Evolutionary conservation across 2,797 vertebrate genomes (phyloP).

Genomic region (Mareca strepera): DNA sequence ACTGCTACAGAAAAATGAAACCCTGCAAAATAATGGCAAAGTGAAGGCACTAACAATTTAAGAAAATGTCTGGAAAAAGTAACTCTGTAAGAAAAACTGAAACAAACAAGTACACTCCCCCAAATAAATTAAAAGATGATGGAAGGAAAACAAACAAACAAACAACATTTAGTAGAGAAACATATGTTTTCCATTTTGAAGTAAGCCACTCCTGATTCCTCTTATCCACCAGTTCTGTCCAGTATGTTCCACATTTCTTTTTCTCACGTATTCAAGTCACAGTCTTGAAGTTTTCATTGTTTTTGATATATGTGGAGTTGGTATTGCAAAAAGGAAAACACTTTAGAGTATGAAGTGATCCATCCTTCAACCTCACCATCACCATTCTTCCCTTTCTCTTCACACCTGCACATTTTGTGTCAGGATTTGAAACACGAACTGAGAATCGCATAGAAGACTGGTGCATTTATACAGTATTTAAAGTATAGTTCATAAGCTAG

Average conservation of each 20-base stretch:
- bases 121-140: not conserved
- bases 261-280: not conserved
- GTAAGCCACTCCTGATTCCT: not conserved
- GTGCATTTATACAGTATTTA: not conserved
- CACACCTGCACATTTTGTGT: fast-evolving
- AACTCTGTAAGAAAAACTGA: not conserved
- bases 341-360: not conserved
- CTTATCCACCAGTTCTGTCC: not conserved
- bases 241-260: not conserved
- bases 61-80: fast-evolving
- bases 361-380: not conserved
- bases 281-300: fast-evolving
- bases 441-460: fast-evolving
- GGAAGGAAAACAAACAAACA: fast-evolving
- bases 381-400: not conserved
- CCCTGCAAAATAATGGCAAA: not conserved
- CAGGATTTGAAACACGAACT: not conserved
- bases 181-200: not conserved
- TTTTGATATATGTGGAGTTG: not conserved
- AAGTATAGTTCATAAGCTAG: fast-evolving
- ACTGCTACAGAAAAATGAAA: not conserved
- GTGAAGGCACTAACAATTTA: not conserved
- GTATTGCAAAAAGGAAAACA: not conserved
- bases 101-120: not conserved
- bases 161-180: not conserved